These are phyloP conservation scores for Hirtodrosophila histrioides DNA, from an alignment of 2,888 invertebrate genomes.

Conservation along the genomic window DNA sequence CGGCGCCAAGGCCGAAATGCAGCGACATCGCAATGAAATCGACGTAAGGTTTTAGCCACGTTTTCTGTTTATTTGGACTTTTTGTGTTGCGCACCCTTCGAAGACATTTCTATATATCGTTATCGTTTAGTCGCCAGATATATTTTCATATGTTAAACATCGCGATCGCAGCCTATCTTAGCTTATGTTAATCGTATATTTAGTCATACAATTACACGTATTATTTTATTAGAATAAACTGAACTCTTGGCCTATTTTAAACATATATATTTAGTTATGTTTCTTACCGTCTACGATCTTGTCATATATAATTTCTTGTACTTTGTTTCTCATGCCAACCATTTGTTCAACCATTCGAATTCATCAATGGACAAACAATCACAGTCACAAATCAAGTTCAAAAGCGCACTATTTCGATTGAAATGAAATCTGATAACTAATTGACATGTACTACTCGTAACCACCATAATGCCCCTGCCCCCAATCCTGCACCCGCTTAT, in stretches of 20 bases:
- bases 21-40: conserved; percentile 86
- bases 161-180: conserved; percentile 52
- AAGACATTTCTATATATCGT: conserved; percentile 75
- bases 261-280: conserved; percentile 11
- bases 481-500: conserved; percentile 7
- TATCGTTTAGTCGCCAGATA: conserved; percentile 63
- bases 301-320: conserved; percentile 44
- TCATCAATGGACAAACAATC: conserved; percentile 48
- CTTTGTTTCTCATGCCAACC: conserved; percentile 51
- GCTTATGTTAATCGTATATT: conserved; percentile 62
- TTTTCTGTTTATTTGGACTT: conserved; percentile 26
- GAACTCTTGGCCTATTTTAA: conserved; percentile 55
- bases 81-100: conserved; percentile 66
- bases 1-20: conserved; percentile 85
- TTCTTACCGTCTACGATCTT: conserved; percentile 18
- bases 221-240: conserved; percentile 64
- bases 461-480: conserved; percentile 17
- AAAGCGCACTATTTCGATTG: conserved; percentile 76
- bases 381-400: conserved; percentile 69
- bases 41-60: conserved; percentile 85
- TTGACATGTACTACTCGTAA: conserved; percentile 38
- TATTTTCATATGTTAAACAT: conserved; percentile 63
- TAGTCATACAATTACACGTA: conserved; percentile 49
- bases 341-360: conserved; percentile 37
- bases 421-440: conserved; percentile 66